Evolutionary conservation across 35 echinoderm and acorn worm species (phyloP), one percentile per base, ranked within the genome.

Genomic region (Lytechinus pictus): DNA sequence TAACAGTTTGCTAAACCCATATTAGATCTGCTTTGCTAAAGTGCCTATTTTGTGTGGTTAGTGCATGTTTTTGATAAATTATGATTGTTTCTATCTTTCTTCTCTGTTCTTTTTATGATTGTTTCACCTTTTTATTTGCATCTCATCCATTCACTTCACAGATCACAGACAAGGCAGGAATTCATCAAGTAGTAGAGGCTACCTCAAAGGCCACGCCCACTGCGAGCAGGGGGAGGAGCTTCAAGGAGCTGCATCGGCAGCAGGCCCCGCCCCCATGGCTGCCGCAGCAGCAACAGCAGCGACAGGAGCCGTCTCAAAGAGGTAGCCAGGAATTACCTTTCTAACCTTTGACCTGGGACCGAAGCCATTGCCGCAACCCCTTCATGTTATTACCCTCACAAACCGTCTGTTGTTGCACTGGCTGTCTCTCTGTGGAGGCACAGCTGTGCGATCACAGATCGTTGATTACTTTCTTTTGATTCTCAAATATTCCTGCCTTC

Each of bases 291-390:
- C 88, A 5, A 79, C 66, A 79, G 88, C 88, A 90, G 88, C 66
- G n/a, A 33, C 88, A 90, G 88, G 29, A 44, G 88, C 88, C 52
- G 27, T 27, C 88, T 44, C 88, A 10, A 90, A 90, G 88, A 90
- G 88, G 88, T 90, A 90, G 88, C 88, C 88, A 90, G 88, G 88
- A 27, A 90, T 44, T 28, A 90, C 52, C 29, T 54, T 7, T 52
- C 27, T 44, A 44, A 90, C 88, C 88, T 90, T 90, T 90, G 88
- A 90, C 88, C 88, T 90, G n/a, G 66, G 66, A 79, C 66, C 88
- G 28, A 54, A 54, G 52, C 88, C 88, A 54, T 54, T 12, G 52
- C 29, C 29, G 52, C 29, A 90, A 44, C 88, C 28, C 88, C 88
- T 54, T 44, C 88, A 44, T 44, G 88, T 44, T 44, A 27, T 44